A percentile compares a stretch with the other conserved stretches of the same genome.
Conservation (phyloP, 2,113 vertebrate genomes). For the Brachyhypopomus gauderio region DNA sequence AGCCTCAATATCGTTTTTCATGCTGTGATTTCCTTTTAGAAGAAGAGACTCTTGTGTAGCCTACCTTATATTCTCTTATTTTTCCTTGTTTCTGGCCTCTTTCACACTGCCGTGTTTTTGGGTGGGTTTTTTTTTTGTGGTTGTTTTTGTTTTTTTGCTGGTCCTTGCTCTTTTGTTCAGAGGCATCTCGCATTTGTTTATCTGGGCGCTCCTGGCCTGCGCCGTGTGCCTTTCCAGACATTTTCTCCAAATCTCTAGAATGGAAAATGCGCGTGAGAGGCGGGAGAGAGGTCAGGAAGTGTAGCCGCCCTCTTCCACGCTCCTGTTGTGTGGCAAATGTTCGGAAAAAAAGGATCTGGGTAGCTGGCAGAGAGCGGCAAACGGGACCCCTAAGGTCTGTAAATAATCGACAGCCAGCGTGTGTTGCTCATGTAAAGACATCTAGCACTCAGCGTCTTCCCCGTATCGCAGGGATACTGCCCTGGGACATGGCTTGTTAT, state of each 20-base stretch:
- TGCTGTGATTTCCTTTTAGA: constrained; percentile 11
- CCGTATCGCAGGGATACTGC: constrained; percentile 70
- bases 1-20: constrained; percentile 21
- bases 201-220: neutral
- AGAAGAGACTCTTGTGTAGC: neutral
- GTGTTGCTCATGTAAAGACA: constrained; percentile 65
- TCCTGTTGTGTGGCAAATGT: constrained; percentile 63
- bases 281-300: neutral
- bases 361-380: constrained; percentile 71
- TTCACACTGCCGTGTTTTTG: neutral
- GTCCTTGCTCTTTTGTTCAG: neutral
- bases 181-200: neutral
- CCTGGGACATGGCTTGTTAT: constrained; percentile 64
- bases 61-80: neutral
- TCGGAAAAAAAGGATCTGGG: constrained; percentile 71
- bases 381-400: constrained; percentile 75
- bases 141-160: neutral
- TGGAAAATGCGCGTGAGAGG: neutral
- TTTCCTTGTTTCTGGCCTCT: neutral
- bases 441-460: constrained; percentile 58
- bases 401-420: constrained; percentile 74
- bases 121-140: no score
- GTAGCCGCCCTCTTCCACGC: neutral
- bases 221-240: neutral
- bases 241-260: neutral